Evolutionary conservation across 2,888 invertebrate genomes (phyloP).

Genomic region (Quadriops clusia): DNA sequence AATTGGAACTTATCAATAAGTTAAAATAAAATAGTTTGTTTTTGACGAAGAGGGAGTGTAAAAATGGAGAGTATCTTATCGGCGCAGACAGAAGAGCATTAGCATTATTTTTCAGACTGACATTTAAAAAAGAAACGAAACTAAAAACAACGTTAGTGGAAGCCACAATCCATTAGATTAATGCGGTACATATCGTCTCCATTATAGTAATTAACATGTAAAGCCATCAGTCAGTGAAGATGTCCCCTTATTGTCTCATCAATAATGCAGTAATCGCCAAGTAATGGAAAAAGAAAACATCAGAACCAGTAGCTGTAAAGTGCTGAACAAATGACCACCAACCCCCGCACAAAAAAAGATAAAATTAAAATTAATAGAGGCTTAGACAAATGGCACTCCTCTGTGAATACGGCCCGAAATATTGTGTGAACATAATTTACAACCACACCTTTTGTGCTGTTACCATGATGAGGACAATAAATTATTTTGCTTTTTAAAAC

Average conservation of each 20-base stretch:
- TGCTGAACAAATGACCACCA: slow-evolving; percentile 27
- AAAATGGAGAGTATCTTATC: too few species aligned
- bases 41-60: too few species aligned
- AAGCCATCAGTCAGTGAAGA: slow-evolving; percentile 26
- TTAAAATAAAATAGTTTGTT: too few species aligned
- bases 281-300: slow-evolving; percentile 27
- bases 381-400: slow-evolving; percentile 34
- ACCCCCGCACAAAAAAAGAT: slow-evolving; percentile 28
- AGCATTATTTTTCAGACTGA: neutral
- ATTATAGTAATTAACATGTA: slow-evolving; percentile 29
- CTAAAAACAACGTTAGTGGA: neutral
- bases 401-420: slow-evolving; percentile 31
- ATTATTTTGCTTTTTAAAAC: slow-evolving; percentile 29
- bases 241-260: slow-evolving; percentile 27
- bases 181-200: slow-evolving; percentile 15
- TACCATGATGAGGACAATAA: slow-evolving; percentile 33
- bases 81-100: too few species aligned
- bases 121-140: slow-evolving; percentile 1
- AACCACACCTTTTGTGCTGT: slow-evolving; percentile 35
- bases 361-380: slow-evolving; percentile 35
- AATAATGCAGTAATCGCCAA: slow-evolving; percentile 28
- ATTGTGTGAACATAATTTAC: slow-evolving; percentile 36
- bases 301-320: slow-evolving; percentile 23
- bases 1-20: too few species aligned
- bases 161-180: too few species aligned